Conservation (phyloP, 2,888 invertebrate species). For the Epinotia ramella region DNA sequence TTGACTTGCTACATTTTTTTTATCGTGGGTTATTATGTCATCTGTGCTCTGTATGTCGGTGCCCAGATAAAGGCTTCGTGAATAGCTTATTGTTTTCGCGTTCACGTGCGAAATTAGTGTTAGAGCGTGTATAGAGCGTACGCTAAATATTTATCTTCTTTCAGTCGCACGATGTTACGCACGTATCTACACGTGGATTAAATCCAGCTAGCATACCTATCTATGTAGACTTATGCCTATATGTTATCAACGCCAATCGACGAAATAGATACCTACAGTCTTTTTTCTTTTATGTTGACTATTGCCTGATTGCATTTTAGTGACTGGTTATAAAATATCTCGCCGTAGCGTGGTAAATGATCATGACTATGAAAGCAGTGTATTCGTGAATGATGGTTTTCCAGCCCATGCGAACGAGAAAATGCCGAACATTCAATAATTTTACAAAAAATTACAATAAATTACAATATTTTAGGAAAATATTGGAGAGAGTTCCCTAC, state of each 20-base stretch:
- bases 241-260: not conserved
- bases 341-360: constrained; percentile 4
- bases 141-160: constrained; percentile 39
- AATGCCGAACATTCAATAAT: constrained; percentile 3
- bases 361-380: constrained; percentile 25
- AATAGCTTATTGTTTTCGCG: constrained; percentile 52
- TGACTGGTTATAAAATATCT: too few relatives aligned
- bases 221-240: too few relatives aligned
- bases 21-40: constrained; percentile 82
- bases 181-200: constrained; percentile 13
- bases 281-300: too few relatives aligned
- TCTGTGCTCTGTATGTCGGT: constrained; percentile 63
- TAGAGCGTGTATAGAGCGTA: constrained; percentile 7
- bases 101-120: constrained; percentile 52
- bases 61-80: constrained; percentile 67
- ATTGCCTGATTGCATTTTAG: too few relatives aligned
- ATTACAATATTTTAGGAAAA: not conserved
- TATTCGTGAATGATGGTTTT: constrained; percentile 22
- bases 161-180: constrained; percentile 24
- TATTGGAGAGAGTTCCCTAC: not conserved
- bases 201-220: not conserved
- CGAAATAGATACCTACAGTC: too few relatives aligned
- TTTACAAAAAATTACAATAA: not conserved
- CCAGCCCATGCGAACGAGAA: constrained; percentile 6
- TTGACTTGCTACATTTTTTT: constrained; percentile 67